phyloP scores from a whole-genome alignment of 1,140 invertebrate species.

The Anadara kagoshimensis region DNA sequence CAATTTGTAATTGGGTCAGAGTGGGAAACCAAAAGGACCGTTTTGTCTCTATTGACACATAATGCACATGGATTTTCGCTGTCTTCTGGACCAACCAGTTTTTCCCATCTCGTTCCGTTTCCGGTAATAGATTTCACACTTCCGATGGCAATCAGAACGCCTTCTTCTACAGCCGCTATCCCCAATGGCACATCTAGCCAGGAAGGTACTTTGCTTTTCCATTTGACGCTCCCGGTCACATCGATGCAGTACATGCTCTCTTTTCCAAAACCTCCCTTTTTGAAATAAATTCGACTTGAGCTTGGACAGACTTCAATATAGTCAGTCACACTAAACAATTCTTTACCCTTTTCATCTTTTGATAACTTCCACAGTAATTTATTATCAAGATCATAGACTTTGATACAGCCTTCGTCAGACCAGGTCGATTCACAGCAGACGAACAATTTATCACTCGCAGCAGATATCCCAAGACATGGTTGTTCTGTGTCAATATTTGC shows the following conservation, averaged over 20 bases:
- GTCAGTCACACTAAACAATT: slow-evolving; percentile 7
- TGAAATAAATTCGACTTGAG: slow-evolving; percentile 4
- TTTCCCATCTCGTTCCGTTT: slow-evolving; percentile 1
- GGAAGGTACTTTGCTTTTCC: slow-evolving; percentile 6
- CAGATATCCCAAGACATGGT: no score
- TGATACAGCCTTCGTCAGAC: slow-evolving; percentile 7
- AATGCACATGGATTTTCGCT: neutral
- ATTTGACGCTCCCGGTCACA: neutral
- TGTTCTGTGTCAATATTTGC: no score
- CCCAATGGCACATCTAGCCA: slow-evolving; percentile 10
- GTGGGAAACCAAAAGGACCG: slow-evolving; percentile 6
- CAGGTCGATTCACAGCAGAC: neutral
- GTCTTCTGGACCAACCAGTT: slow-evolving; percentile 1
- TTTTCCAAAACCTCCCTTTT: slow-evolving; percentile 3
- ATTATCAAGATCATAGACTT: slow-evolving; percentile 2
- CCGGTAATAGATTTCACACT: slow-evolving; percentile 2
- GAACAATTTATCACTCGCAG: no score
- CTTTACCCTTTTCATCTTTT: slow-evolving; percentile 5
- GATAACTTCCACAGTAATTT: slow-evolving; percentile 1
- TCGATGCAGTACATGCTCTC: slow-evolving; percentile 4
- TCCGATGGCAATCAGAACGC: slow-evolving; percentile 2
- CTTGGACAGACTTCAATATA: slow-evolving; percentile 4
- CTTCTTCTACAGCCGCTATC: neutral
- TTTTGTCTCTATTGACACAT: slow-evolving; percentile 11
- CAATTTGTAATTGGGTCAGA: slow-evolving; percentile 8